Evolutionary conservation across 2,797 vertebrate genomes (phyloP).

Genomic region (Rhynchotus rufescens): DNA sequence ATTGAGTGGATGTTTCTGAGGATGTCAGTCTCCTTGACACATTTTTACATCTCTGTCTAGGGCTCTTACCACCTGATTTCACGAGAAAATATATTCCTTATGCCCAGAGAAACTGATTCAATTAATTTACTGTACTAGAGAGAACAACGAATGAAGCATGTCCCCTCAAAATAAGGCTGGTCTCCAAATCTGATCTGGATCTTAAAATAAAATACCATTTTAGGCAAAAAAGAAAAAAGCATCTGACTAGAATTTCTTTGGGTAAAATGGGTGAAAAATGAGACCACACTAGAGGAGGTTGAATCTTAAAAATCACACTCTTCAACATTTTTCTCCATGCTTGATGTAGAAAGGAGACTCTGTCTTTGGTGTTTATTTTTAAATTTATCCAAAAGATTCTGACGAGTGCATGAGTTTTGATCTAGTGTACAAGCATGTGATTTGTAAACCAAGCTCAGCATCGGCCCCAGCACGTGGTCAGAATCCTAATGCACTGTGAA

Average conservation of each 20-base stretch:
- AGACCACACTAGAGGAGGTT: not conserved
- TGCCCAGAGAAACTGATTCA: not conserved
- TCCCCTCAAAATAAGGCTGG: not conserved
- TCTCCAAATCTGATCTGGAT: not conserved
- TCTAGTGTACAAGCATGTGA: not conserved
- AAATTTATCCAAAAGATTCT: not conserved
- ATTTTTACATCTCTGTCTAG: not conserved
- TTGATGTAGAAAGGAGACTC: not conserved
- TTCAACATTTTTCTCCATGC: not conserved
- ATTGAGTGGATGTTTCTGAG: not conserved
- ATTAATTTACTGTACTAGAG: not conserved
- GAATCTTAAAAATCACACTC: not conserved
- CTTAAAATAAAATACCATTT: not conserved
- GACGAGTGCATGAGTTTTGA: rapidly evolving
- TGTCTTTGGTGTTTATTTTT: not conserved
- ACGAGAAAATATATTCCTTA: not conserved
- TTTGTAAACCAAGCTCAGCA: not conserved
- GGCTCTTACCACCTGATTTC: not conserved
- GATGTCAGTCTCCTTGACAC: not conserved
- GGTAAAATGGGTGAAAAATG: not conserved
- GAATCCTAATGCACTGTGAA: not conserved
- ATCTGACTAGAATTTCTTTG: not conserved
- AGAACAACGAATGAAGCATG: not conserved
- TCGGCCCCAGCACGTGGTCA: not conserved
- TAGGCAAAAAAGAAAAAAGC: not conserved